These are phyloP conservation scores for Mirounga angustirostris DNA, from an alignment of 2,113 vertebrate genomes.

Conservation along the genomic window DNA sequence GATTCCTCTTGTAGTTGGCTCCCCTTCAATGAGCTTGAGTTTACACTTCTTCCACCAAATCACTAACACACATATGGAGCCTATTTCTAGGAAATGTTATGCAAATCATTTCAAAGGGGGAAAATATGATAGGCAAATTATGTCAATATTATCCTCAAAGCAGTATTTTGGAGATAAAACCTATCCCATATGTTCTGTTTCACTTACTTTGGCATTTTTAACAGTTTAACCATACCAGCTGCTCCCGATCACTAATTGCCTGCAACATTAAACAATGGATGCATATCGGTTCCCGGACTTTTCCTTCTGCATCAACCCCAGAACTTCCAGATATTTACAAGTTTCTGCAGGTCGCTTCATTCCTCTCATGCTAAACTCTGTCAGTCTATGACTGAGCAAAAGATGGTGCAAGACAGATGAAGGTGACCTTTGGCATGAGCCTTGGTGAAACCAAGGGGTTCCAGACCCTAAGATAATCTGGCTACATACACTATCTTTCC, in stretches of 20 bases:
- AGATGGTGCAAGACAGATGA: background rate
- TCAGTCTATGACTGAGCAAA: conserved; percentile 34
- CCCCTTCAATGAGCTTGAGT: conserved; percentile 65
- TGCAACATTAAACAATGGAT: conserved; percentile 78
- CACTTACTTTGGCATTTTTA: conserved; percentile 74
- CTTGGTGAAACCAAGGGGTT: background rate
- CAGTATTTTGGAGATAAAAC: conserved; percentile 84
- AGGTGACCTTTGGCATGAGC: conserved; percentile 47
- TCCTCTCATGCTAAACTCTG: conserved; percentile 75
- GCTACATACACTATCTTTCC: conserved; percentile 24
- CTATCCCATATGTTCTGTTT: conserved; percentile 84
- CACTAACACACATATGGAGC: conserved; percentile 76
- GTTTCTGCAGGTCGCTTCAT: conserved; percentile 74
- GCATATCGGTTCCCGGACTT: conserved; percentile 71
- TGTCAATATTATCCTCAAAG: conserved; percentile 85
- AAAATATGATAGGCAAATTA: conserved; percentile 85
- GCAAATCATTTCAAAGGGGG: conserved; percentile 82
- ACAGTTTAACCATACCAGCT: conserved; percentile 84
- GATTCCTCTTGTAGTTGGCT: conserved; percentile 47
- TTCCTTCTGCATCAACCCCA: conserved; percentile 61
- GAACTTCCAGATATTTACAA: conserved; percentile 62
- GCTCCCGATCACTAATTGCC: conserved; percentile 84
- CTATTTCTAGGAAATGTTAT: conserved; percentile 86
- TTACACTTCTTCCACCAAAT: conserved; percentile 73
- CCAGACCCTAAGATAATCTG: conserved; percentile 37